Percentiles rank a stretch among this genome's conserved stretches.
Evolutionary conservation across 1,140 invertebrate species (phyloP).

Genomic region (Bombus pyrosoma): DNA sequence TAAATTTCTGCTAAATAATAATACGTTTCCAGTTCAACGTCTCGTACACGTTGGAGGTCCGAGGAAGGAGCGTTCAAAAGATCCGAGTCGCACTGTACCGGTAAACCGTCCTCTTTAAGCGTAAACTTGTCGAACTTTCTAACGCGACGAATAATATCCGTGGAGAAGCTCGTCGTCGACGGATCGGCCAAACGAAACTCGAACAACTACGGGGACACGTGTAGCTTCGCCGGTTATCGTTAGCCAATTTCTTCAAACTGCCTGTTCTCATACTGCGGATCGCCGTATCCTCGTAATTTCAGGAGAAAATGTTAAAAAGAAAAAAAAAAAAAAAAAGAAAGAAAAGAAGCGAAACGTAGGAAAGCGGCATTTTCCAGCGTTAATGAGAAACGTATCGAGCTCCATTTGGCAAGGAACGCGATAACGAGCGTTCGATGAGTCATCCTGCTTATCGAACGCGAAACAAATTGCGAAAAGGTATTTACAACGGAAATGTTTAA

Average conservation of each 20-base stretch:
- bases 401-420: neutral
- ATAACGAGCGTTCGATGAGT: constrained; percentile 30
- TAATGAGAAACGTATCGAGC: constrained; percentile 21
- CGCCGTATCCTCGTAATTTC: neutral
- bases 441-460: constrained; percentile 33
- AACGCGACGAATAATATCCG: neutral
- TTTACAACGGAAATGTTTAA: constrained; percentile 29
- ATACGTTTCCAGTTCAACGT: no score
- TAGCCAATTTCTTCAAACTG: neutral
- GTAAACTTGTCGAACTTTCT: constrained; percentile 4
- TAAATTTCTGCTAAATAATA: no score
- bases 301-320: neutral
- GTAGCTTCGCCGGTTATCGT: neutral
- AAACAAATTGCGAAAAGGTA: constrained; percentile 32
- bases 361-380: neutral
- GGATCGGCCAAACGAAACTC: neutral
- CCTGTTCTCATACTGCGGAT: neutral
- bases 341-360: neutral
- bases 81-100: no score
- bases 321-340: no score
- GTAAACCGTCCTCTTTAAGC: neutral
- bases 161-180: neutral
- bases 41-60: no score
- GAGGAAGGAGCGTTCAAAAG: no score
- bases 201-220: neutral